Evolutionary conservation across 2,113 vertebrate species (phyloP), one percentile per base, ranked within the genome.

Genomic region (Dunckerocampus dactyliophorus): DNA sequence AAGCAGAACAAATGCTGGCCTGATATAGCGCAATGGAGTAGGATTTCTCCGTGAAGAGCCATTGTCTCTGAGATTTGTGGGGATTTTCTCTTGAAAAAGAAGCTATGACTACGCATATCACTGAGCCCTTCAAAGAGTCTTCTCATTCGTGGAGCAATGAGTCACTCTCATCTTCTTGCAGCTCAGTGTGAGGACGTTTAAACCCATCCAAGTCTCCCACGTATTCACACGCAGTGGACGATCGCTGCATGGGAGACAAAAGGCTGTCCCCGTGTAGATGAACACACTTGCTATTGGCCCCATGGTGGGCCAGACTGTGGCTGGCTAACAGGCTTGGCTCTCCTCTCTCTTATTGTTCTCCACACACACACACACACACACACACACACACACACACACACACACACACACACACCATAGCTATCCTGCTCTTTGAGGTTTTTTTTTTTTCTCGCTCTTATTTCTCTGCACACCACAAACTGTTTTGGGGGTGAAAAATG

Each of bases 21-120:
- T 75, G 65, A 59, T 45, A 51, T 45, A 15, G 59, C 63, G 75
- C 75, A 69, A 78, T 79, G 71, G 68, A 50, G 56, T 69, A 61
- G 63, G 76, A 76, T 80, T 77, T 71, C 67, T 12, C 59, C 64
- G 69, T 48, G 76, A 78, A 47, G 76, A 47, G 49, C 63, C 69
- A 77, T 83, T 84, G 81, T 83, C 72, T 82, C 57, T 59, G 67
- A 82, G 80, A 84, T 85, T 87, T 77, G 66, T 60, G 61, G 70
- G 78, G 80, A 83, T 84, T 83, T 77, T 67, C 58, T 59, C 72
- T 84, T 77, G 79, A 80, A 85, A 84, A 86, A 75, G 70, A 83
- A 82, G 71, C 76, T 71, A 64, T 75, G 84, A 85, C 82, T 76
- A 63, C 45, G 79, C 83, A 80, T 68, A 78, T 80, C 72, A 81